phyloP scores from a whole-genome alignment of 2,888 invertebrate genomes.

The Boloria selene region DNA sequence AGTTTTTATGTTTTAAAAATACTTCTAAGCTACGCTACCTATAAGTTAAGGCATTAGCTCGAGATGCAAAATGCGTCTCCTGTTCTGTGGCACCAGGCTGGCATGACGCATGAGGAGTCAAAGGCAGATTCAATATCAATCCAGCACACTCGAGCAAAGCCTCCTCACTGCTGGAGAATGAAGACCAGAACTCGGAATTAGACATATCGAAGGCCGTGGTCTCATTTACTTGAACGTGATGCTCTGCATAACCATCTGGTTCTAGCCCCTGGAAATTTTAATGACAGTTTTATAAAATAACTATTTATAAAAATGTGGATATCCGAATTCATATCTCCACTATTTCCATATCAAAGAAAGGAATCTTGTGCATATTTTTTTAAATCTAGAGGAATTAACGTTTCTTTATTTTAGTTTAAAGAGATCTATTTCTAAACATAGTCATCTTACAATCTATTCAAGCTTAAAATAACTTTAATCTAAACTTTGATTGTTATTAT shows the following conservation, averaged over 20 bases:
- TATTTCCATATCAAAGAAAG: too few species aligned
- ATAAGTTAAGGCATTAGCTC: slow-evolving; percentile 85
- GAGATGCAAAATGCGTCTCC: slow-evolving; percentile 77
- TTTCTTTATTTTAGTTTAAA: not conserved
- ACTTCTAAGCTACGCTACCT: slow-evolving; percentile 56
- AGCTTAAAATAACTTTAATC: too few species aligned
- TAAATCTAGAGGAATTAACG: not conserved
- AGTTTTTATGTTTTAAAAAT: too few species aligned
- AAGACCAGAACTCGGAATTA: slow-evolving; percentile 91
- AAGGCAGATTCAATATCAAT: slow-evolving; percentile 86
- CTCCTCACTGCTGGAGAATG: slow-evolving; percentile 91
- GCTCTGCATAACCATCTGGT: slow-evolving; percentile 85
- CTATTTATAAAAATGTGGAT: too few species aligned
- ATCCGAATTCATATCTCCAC: too few species aligned
- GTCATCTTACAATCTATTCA: too few species aligned
- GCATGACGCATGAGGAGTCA: slow-evolving; percentile 85
- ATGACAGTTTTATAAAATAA: not conserved
- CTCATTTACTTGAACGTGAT: slow-evolving; percentile 84
- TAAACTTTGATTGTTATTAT: too few species aligned
- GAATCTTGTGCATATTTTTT: too few species aligned
- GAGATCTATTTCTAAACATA: too few species aligned
- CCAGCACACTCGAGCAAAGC: slow-evolving; percentile 88
- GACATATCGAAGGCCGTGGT: slow-evolving; percentile 86
- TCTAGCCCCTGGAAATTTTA: slow-evolving; percentile 72
- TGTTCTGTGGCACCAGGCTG: slow-evolving; percentile 58